Evolutionary conservation across 2,113 vertebrate species (phyloP), one percentile per base, ranked within the genome.

Genomic region (Ceyx melanurus): DNA sequence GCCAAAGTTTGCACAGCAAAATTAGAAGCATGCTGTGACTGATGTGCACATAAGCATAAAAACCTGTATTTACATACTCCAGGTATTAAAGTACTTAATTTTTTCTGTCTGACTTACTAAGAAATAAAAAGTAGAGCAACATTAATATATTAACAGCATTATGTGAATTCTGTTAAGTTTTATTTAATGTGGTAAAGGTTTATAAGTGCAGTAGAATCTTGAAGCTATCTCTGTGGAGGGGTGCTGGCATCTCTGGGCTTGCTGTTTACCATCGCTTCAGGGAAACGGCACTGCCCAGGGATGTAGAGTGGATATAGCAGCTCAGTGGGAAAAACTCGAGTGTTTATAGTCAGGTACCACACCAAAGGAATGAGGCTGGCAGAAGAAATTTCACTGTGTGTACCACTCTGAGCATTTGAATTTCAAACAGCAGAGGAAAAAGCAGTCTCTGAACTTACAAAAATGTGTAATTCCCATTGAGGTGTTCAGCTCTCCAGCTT

Each of bases 391-490:
- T 60, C 56, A 14, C 37, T 74, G 17, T 43, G 22, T 25, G 13
- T 60, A 6, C 31, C 14, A 3, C 46, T 80, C 22, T 33, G 48
- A 60, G 16, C 28, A 3, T 60, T 56, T 64, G 53, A 25, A 54
- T 66, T 84, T 71, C 42, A 60, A 60, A 78, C 18, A 78, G 25
- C 29, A 54, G 48, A 77, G 50, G 23, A 40, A 61, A 51, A 89
- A 43, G 33, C 73, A 75, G 21, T 25, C 31, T 87, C 22, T 64
- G 53, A 29, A 67, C 11, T 9, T 61, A 35, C 33, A 25, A 22
- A 54, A n/a, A 20, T 42, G 2, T 25, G 37, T 58, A 22, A 13
- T 3, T 2, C 7, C 43, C 0, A 0, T 40, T 66, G 28, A 53
- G 22, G 10, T 67, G 33, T 46, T 28, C 14, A 17, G 31, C 54